A percentile compares a stretch with the other conserved stretches of the same genome.
phyloP scores from a whole-genome alignment of 2,797 vertebrate genomes.

The Heterohyrax brucei region DNA sequence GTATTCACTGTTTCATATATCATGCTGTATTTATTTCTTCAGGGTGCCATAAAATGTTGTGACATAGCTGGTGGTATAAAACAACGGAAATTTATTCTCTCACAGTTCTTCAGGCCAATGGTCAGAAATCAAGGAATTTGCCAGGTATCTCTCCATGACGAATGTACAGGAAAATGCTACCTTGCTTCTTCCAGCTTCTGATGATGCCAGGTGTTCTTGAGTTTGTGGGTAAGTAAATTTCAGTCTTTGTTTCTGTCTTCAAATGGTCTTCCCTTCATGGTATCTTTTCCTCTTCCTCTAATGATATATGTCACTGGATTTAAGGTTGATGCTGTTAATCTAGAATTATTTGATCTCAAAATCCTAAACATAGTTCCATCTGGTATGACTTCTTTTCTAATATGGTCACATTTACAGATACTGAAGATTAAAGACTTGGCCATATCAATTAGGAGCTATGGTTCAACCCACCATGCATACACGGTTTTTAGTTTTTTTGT shows the following conservation, averaged over 20 bases:
- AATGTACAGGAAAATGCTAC: background rate
- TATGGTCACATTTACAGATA: background rate
- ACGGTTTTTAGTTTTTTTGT: too few species aligned
- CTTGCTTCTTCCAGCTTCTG: too few species aligned
- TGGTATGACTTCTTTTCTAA: background rate
- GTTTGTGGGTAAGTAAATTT: too few species aligned
- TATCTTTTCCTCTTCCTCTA: background rate
- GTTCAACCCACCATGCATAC: background rate
- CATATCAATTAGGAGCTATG: background rate
- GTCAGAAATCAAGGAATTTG: background rate
- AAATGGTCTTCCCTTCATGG: background rate
- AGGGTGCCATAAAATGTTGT: too few species aligned
- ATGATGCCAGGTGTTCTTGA: too few species aligned
- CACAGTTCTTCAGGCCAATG: background rate
- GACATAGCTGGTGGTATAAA: too few species aligned
- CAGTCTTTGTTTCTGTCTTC: too few species aligned
- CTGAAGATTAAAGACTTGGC: background rate
- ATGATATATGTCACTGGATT: background rate
- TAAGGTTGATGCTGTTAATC: background rate
- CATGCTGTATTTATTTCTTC: background rate
- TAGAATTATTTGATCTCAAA: background rate
- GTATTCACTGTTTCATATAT: background rate
- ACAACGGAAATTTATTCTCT: background rate
- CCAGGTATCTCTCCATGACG: fast-evolving
- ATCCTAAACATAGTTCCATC: background rate